Conservation (phyloP, 2,888 invertebrate species). For the Dorcus parallelipipedus region DNA sequence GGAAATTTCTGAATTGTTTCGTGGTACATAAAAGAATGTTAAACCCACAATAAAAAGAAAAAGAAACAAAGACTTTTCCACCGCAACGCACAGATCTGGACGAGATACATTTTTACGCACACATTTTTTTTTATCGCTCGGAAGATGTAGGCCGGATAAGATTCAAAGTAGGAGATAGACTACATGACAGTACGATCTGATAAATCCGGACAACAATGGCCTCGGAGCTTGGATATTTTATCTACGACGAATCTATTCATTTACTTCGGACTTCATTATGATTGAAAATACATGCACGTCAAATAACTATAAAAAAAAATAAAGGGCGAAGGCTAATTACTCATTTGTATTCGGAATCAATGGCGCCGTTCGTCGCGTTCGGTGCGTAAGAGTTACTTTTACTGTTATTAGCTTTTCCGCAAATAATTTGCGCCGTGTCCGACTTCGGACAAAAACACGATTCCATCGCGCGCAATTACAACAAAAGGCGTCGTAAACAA, state of each 20-base stretch:
- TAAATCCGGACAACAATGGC: conserved; percentile 31
- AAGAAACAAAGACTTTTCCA: too few relatives aligned
- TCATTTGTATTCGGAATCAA: conserved; percentile 5
- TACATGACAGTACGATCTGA: conserved; percentile 33
- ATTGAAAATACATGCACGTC: conserved; percentile 23
- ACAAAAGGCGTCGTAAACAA: too few relatives aligned
- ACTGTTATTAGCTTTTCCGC: too few relatives aligned
- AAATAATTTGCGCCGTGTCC: too few relatives aligned
- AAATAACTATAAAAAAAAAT: conserved; percentile 5
- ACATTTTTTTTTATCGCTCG: conserved; percentile 17
- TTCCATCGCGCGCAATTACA: too few relatives aligned
- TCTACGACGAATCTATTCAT: conserved; percentile 28
- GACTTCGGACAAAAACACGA: too few relatives aligned
- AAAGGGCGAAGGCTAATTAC: conserved; percentile 11
- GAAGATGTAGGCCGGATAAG: conserved; percentile 24
- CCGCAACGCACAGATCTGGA: neutral
- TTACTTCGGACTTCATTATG: conserved; percentile 32
- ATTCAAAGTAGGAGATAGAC: conserved; percentile 26
- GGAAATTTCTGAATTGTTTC: too few relatives aligned
- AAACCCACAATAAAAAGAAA: too few relatives aligned
- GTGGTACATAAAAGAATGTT: too few relatives aligned
- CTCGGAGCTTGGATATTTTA: conserved; percentile 27
- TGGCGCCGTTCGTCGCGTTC: neutral
- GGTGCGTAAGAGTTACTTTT: neutral
- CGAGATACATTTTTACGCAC: neutral